A percentile compares a stretch with the other conserved stretches of the same genome.
Evolutionary conservation across 2,888 invertebrate species (phyloP).

Genomic region (Lithophane socia): DNA sequence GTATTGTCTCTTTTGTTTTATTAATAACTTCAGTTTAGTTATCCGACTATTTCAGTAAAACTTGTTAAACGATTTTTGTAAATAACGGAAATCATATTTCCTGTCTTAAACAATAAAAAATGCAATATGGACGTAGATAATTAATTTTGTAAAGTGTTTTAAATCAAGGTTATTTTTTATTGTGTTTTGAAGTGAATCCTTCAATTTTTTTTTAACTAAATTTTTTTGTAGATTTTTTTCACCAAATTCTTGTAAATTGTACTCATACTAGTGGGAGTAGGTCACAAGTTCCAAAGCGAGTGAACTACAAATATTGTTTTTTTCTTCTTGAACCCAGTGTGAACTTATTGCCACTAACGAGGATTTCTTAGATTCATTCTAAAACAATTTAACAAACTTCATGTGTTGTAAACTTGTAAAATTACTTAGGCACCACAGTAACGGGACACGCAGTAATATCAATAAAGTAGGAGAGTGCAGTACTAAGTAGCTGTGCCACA

Average conservation of each 20-base stretch:
- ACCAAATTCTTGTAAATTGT: background rate
- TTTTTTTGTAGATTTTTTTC: too few relatives aligned
- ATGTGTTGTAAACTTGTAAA: background rate
- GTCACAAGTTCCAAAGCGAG: too few relatives aligned
- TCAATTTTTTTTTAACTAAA: background rate
- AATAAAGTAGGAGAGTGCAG: constrained; percentile 42
- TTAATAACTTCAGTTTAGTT: background rate
- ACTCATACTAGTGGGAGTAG: too few relatives aligned
- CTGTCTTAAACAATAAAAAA: constrained; percentile 29
- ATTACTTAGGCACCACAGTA: constrained; percentile 26
- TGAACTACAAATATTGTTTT: too few relatives aligned
- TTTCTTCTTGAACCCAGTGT: background rate
- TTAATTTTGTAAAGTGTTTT: constrained; percentile 19
- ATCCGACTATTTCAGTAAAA: constrained; percentile 8
- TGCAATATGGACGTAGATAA: constrained; percentile 3
- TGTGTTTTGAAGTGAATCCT: background rate
- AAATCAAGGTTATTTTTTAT: constrained; percentile 16
- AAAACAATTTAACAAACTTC: background rate
- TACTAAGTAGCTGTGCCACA: constrained; percentile 3
- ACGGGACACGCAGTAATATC: constrained; percentile 46
- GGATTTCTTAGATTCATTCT: background rate
- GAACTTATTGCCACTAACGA: background rate
- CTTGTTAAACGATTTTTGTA: background rate
- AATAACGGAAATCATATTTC: constrained; percentile 41
- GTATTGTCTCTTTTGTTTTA: constrained; percentile 29